Percentiles rank a stretch among this genome's conserved stretches.
Evolutionary conservation across 1,140 invertebrate genomes (phyloP).

Genomic region (Macrobrachium rosenbergii): DNA sequence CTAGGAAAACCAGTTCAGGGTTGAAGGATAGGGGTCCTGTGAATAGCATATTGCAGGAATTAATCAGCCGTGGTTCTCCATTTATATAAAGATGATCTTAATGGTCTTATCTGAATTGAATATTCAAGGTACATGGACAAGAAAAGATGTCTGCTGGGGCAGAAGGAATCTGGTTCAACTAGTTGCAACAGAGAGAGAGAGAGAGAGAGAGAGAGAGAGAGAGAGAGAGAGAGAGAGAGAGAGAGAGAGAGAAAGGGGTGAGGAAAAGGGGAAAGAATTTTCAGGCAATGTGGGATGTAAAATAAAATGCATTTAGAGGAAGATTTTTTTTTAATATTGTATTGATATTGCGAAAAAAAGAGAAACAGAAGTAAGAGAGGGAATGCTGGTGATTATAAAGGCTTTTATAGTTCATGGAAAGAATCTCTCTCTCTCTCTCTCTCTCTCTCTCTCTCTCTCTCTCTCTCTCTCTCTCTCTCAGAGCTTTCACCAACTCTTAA

Average conservation of each 20-base stretch:
- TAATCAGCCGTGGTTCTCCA: too few relatives aligned
- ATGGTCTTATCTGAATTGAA: too few relatives aligned
- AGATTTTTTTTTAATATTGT: too few relatives aligned
- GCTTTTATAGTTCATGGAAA: background rate
- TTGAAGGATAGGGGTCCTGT: too few relatives aligned
- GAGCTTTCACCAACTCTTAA: too few relatives aligned
- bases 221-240: conserved; percentile 1
- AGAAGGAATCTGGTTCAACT: too few relatives aligned
- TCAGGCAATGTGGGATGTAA: too few relatives aligned
- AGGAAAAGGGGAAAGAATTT: background rate
- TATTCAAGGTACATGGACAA: too few relatives aligned
- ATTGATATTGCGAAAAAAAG: background rate
- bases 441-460: conserved; percentile 9
- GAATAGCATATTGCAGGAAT: too few relatives aligned
- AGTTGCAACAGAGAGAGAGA: background rate
- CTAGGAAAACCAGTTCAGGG: too few relatives aligned
- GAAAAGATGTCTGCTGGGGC: too few relatives aligned
- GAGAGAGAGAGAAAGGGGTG: background rate
- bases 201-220: conserved; percentile 2
- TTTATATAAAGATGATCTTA: too few relatives aligned
- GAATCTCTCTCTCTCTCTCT: background rate
- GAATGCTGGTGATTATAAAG: background rate
- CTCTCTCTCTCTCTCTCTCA: background rate
- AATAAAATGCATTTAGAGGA: background rate
- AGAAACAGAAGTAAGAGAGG: conserved; percentile 7